These are phyloP conservation scores for Erebia palarica DNA, from an alignment of 2,888 invertebrate genomes.

Conservation along the genomic window DNA sequence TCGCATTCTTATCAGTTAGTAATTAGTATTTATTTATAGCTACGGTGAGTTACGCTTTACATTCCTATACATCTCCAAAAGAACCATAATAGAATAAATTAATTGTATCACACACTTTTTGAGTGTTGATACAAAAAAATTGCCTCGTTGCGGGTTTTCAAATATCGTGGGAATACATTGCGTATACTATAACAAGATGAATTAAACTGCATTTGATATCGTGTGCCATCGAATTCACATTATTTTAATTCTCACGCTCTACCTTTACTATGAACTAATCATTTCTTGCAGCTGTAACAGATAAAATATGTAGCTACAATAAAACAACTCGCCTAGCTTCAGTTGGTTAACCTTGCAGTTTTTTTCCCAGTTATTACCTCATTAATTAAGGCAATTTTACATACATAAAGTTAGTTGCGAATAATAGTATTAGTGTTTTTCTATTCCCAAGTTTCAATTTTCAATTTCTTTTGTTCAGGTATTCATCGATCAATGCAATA, in stretches of 20 bases:
- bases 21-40: too few species aligned
- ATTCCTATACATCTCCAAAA: too few species aligned
- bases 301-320: neutral
- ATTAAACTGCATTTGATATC: slow-evolving; percentile 30
- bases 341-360: neutral
- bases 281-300: neutral
- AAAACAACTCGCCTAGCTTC: neutral
- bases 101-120: neutral
- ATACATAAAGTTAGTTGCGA: neutral
- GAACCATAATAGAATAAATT: neutral
- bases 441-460: slow-evolving; percentile 4
- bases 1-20: too few species aligned
- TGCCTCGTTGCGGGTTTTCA: slow-evolving; percentile 34
- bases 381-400: neutral
- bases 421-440: neutral
- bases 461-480: slow-evolving; percentile 14
- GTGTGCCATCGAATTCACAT: slow-evolving; percentile 36
- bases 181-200: slow-evolving; percentile 30
- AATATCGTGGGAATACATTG: slow-evolving; percentile 38
- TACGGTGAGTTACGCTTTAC: too few species aligned
- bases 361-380: neutral
- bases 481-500: slow-evolving; percentile 19
- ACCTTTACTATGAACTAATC: slow-evolving; percentile 8
- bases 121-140: slow-evolving; percentile 22
- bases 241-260: slow-evolving; percentile 30